Percentiles rank a stretch among this genome's conserved stretches.
Conservation (phyloP, 2,113 vertebrate species). For the Siniperca knerii region DNA sequence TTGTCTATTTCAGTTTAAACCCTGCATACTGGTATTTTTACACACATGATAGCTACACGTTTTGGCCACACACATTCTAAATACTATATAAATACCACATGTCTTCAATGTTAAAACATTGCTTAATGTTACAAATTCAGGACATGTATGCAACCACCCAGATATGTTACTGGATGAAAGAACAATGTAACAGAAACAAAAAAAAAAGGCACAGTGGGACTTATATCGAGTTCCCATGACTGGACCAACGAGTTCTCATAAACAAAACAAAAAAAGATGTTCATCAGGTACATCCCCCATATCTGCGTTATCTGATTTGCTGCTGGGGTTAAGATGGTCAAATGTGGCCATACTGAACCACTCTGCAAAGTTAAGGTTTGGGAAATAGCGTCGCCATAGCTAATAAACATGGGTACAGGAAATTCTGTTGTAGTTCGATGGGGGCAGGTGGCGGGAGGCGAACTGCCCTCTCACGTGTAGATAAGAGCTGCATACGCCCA, state of each 20-base stretch:
- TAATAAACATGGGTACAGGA: neutral
- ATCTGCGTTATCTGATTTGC: neutral
- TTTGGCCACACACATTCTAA: neutral
- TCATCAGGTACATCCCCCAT: neutral
- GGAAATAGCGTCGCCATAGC: neutral
- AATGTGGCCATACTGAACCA: no score
- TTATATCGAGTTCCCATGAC: neutral
- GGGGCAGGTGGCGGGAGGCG: no score
- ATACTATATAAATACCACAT: neutral
- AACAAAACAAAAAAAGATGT: neutral
- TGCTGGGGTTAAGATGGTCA: neutral
- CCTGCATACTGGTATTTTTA: neutral
- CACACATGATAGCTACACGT: neutral
- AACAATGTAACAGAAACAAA: no score
- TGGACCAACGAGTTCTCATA: neutral
- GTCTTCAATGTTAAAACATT: neutral
- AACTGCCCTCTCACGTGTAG: no score
- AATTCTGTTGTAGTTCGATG: neutral
- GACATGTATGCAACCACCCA: neutral
- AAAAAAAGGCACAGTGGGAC: no score
- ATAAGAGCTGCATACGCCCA: no score
- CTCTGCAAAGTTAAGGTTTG: no score
- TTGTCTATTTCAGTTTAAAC: neutral
- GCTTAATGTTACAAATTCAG: no score
- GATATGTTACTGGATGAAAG: neutral